Percentiles rank a stretch among this genome's conserved stretches.
Evolutionary conservation across 2,888 invertebrate genomes (phyloP).

Genomic region (Parascotia fuliginaria): DNA sequence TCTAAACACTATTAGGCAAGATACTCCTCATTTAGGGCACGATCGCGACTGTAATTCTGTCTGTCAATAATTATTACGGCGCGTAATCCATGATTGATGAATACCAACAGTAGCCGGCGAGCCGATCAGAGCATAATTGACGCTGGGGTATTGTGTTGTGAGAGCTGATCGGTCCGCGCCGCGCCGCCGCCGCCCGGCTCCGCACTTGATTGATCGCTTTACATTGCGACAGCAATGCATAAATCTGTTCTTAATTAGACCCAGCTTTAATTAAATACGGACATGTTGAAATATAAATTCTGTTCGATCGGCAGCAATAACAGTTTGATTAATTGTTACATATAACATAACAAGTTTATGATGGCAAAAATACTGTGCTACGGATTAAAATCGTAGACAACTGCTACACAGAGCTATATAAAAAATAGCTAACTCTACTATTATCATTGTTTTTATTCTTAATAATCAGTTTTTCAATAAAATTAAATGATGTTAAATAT

Average conservation of each 20-base stretch:
- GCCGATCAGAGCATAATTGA: slow-evolving; percentile 68
- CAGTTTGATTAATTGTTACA: slow-evolving; percentile 53
- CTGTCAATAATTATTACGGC: slow-evolving; percentile 78
- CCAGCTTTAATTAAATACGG: slow-evolving; percentile 66
- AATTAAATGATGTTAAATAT: not conserved
- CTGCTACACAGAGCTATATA: slow-evolving; percentile 42
- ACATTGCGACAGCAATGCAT: slow-evolving; percentile 55
- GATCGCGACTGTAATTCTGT: slow-evolving; percentile 56
- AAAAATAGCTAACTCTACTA: not conserved
- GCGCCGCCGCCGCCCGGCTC: slow-evolving; percentile 26
- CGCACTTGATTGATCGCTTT: slow-evolving; percentile 63
- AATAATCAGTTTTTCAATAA: not conserved
- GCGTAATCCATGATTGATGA: slow-evolving; percentile 79
- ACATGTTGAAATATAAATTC: slow-evolving; percentile 62
- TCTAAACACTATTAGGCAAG: slow-evolving; percentile 52
- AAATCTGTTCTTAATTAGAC: slow-evolving; percentile 71
- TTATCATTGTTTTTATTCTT: not conserved
- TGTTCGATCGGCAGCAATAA: slow-evolving; percentile 54
- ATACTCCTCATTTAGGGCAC: slow-evolving; percentile 55
- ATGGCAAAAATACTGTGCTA: slow-evolving; percentile 42
- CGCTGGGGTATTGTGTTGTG: slow-evolving; percentile 60
- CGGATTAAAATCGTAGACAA: slow-evolving; percentile 25
- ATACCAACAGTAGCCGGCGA: slow-evolving; percentile 69
- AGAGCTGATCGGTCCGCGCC: slow-evolving; percentile 17
- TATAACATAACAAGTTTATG: slow-evolving; percentile 37